These are phyloP conservation scores for Centropus unirufus DNA, from an alignment of 2,113 vertebrate genomes.

Conservation along the genomic window DNA sequence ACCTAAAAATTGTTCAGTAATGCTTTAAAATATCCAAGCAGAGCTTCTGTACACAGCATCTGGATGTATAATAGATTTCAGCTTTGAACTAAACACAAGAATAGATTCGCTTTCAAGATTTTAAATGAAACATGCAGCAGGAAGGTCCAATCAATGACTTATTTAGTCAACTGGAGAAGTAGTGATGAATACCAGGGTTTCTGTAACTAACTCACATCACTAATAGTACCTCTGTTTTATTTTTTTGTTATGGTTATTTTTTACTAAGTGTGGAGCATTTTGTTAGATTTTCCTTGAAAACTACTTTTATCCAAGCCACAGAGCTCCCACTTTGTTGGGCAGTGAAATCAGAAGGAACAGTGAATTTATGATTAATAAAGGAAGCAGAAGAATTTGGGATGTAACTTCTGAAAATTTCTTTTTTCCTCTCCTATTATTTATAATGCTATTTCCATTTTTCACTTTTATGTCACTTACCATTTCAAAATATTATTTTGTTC, in stretches of 20 bases:
- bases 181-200: not conserved
- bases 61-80: not conserved
- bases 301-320: not conserved
- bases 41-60: not conserved
- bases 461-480: not conserved
- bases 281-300: not conserved
- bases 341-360: not conserved
- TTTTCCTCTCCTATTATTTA: not conserved
- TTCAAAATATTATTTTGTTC: not conserved
- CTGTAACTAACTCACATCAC: not conserved
- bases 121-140: conserved; percentile 21
- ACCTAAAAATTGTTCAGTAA: not conserved
- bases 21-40: not conserved
- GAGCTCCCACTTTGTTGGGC: not conserved
- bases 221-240: not conserved
- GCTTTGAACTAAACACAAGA: not conserved
- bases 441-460: not conserved
- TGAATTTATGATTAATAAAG: not conserved
- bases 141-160: conserved; percentile 8
- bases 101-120: conserved; percentile 33
- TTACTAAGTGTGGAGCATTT: not conserved
- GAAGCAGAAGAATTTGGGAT: not conserved
- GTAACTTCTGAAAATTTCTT: not conserved
- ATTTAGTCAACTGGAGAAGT: not conserved
- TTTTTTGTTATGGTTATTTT: not conserved